phyloP scores from a whole-genome alignment of 2,888 invertebrate species.

The Odontocolon sp. region DNA sequence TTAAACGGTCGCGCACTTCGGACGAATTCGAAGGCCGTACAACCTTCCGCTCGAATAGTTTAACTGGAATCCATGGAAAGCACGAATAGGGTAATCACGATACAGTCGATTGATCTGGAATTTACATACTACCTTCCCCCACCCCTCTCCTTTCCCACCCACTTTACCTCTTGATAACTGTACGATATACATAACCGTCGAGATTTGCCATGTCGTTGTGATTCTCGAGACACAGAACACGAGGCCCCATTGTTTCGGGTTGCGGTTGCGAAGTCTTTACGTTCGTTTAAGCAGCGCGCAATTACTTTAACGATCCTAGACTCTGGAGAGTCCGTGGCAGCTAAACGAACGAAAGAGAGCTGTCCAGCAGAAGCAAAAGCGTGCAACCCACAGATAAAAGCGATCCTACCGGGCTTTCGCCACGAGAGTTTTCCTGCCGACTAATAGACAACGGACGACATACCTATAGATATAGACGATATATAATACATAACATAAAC shows the following conservation, averaged over 20 bases:
- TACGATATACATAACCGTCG: background rate
- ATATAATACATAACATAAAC: background rate
- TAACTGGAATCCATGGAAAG: slow-evolving; percentile 42
- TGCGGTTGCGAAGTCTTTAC: slow-evolving; percentile 26
- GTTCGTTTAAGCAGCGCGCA: slow-evolving; percentile 30
- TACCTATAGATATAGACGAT: background rate
- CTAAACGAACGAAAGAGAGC: slow-evolving; percentile 15
- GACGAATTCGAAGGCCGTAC: slow-evolving; percentile 50
- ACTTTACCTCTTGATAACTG: background rate
- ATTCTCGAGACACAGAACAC: slow-evolving; percentile 3
- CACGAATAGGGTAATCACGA: slow-evolving; percentile 36
- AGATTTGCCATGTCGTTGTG: background rate
- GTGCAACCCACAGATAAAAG: background rate
- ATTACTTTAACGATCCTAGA: slow-evolving; percentile 51
- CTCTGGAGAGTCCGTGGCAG: slow-evolving; percentile 4
- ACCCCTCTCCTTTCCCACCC: background rate
- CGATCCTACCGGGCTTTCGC: slow-evolving; percentile 24
- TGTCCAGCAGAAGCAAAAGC: background rate
- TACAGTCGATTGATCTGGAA: slow-evolving; percentile 46
- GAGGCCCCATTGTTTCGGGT: slow-evolving; percentile 38
- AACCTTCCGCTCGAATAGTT: slow-evolving; percentile 31
- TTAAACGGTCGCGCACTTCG: slow-evolving; percentile 3
- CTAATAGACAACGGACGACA: slow-evolving; percentile 12
- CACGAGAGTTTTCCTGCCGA: slow-evolving; percentile 2
- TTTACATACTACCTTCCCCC: slow-evolving; percentile 48